A percentile compares a stretch with the other conserved stretches of the same genome.
phyloP scores from a whole-genome alignment of 2,888 invertebrate species.

The Atrina japonica region DNA sequence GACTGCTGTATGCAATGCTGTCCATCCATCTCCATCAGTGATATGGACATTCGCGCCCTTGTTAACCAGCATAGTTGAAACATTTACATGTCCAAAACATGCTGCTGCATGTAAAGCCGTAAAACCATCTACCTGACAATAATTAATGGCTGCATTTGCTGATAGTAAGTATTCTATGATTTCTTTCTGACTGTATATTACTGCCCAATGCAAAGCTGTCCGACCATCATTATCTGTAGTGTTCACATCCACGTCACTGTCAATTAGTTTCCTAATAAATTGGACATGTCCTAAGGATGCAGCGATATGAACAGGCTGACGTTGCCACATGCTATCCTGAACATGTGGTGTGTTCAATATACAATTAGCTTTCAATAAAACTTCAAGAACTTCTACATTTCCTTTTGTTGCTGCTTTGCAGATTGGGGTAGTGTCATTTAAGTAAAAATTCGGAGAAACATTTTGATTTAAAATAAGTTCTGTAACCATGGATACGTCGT shows the following conservation, averaged over 20 bases:
- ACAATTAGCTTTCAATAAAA: constrained; percentile 69
- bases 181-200: constrained; percentile 60
- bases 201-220: constrained; percentile 73
- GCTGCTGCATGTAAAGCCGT: constrained; percentile 76
- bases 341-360: constrained; percentile 58
- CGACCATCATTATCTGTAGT: constrained; percentile 68
- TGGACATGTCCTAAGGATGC: constrained; percentile 64
- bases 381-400: constrained; percentile 56
- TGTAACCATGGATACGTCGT: constrained; percentile 49
- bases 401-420: constrained; percentile 63
- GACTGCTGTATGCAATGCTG: constrained; percentile 74
- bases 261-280: constrained; percentile 60
- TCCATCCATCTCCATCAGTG: constrained; percentile 74
- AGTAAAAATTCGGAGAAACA: constrained; percentile 61
- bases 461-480: constrained; percentile 50
- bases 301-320: constrained; percentile 74
- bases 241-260: constrained; percentile 67
- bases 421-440: constrained; percentile 61
- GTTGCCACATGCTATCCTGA: constrained; percentile 65
- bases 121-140: constrained; percentile 72
- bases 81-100: constrained; percentile 63
- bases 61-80: constrained; percentile 62
- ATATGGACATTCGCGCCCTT: constrained; percentile 67
- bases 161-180: constrained; percentile 62
- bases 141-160: constrained; percentile 66